Percentiles rank a stretch among this genome's conserved stretches.
Evolutionary conservation across 2,113 vertebrate species (phyloP).

Genomic region (Enhydra lutris): DNA sequence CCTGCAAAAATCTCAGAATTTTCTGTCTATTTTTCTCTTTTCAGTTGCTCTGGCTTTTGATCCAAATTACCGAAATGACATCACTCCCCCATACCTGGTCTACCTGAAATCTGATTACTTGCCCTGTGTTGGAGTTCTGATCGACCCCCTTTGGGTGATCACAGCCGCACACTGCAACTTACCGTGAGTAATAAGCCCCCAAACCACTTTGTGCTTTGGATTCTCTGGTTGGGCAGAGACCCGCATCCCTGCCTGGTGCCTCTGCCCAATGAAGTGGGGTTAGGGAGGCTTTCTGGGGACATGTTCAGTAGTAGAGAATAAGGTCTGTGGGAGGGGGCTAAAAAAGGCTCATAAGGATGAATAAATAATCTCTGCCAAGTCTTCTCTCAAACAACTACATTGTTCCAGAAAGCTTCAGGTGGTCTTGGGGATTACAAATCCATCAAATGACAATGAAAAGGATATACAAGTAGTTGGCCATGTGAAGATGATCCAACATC

Average conservation of each 20-base stretch:
- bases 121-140: slow-evolving; percentile 63
- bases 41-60: slow-evolving; percentile 36
- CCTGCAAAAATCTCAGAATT: not conserved
- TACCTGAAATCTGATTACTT: slow-evolving; percentile 70
- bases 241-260: not conserved
- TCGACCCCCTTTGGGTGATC: slow-evolving; percentile 68
- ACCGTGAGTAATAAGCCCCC: slow-evolving; percentile 52
- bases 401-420: slow-evolving; percentile 49
- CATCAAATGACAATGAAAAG: not conserved
- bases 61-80: not conserved
- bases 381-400: not conserved
- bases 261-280: not conserved
- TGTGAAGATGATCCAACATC: slow-evolving; percentile 60
- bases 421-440: slow-evolving; percentile 46
- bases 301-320: not conserved
- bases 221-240: not conserved
- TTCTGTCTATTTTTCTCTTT: not conserved
- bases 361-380: not conserved
- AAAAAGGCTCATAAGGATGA: not conserved
- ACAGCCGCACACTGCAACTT: slow-evolving; percentile 71
- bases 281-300: too few species aligned
- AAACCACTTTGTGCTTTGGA: not conserved
- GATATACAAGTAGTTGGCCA: not conserved
- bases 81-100: slow-evolving; percentile 47
- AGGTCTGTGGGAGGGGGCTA: not conserved